A percentile compares a stretch with the other conserved stretches of the same genome.
Conservation (phyloP, 2,888 invertebrate species). For the Ganaspis brasiliensis region DNA sequence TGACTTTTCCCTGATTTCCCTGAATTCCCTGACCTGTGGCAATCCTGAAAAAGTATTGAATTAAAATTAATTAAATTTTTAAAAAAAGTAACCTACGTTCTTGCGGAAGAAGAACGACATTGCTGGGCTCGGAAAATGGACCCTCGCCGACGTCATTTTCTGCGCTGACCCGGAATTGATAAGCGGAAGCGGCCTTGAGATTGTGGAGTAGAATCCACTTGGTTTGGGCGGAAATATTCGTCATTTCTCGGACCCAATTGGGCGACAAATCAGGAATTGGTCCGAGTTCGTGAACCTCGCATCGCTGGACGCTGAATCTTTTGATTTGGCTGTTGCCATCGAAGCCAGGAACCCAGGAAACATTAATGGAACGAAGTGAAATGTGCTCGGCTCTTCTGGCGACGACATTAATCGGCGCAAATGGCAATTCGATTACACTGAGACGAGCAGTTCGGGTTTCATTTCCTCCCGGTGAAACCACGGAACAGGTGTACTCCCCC, state of each 20-base stretch:
- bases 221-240: constrained; percentile 91
- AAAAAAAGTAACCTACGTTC: constrained; percentile 87
- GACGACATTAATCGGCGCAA: constrained; percentile 93
- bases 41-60: too few relatives aligned
- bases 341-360: constrained; percentile 97
- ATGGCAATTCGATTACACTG: constrained; percentile 96
- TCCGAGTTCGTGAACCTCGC: constrained; percentile 93
- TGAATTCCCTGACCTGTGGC: too few relatives aligned
- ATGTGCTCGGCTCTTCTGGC: constrained; percentile 87
- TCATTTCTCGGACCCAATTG: constrained; percentile 94
- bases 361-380: constrained; percentile 90
- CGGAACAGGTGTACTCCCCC: constrained; percentile 95
- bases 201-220: constrained; percentile 91
- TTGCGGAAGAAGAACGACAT: constrained; percentile 95
- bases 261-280: constrained; percentile 92
- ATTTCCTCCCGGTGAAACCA: constrained; percentile 95
- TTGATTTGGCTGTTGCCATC: constrained; percentile 98
- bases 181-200: constrained; percentile 96
- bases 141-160: constrained; percentile 98
- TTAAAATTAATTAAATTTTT: constrained; percentile 10
- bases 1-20: too few relatives aligned
- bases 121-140: constrained; percentile 93
- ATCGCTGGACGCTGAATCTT: constrained; percentile 95
- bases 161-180: constrained; percentile 98
- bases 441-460: constrained; percentile 93